Conservation (phyloP, 2,888 invertebrate genomes). For the Caenorhabditis afra region DNA sequence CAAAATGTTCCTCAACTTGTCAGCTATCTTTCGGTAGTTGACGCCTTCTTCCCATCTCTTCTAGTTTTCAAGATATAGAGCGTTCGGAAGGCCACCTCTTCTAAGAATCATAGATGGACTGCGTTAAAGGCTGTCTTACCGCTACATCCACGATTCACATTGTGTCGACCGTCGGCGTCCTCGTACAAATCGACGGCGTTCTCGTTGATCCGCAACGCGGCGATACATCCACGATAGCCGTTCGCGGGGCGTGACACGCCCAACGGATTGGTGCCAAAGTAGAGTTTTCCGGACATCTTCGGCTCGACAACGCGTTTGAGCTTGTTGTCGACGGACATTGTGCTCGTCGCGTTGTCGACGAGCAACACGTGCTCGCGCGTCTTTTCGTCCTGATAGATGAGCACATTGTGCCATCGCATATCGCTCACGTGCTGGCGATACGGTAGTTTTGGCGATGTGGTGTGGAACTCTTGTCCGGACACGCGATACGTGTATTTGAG, state of each 20-base stretch:
- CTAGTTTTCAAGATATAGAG: not conserved
- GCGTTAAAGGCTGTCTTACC: too few relatives aligned
- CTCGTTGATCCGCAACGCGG: constrained; percentile 67
- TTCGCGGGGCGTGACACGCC: constrained; percentile 49
- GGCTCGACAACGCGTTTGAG: constrained; percentile 29
- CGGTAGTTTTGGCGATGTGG: constrained; percentile 63
- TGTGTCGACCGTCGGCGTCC: constrained; percentile 62
- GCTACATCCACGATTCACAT: constrained; percentile 66
- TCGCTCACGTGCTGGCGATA: constrained; percentile 69
- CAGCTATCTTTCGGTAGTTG: not conserved
- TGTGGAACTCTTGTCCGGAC: constrained; percentile 57
- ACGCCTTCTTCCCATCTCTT: too few relatives aligned
- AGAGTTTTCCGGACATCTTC: constrained; percentile 58
- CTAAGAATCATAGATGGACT: too few relatives aligned
- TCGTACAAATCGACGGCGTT: constrained; percentile 66
- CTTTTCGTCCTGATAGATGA: constrained; percentile 68
- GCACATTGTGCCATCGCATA: constrained; percentile 73
- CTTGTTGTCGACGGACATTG: constrained; percentile 48
- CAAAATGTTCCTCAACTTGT: too few relatives aligned
- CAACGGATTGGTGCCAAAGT: constrained; percentile 49
- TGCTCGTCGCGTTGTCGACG: constrained; percentile 71
- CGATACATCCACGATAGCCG: constrained; percentile 70
- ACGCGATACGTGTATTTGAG: constrained; percentile 67
- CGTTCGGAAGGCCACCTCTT: too few relatives aligned
- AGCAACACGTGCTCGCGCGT: constrained; percentile 66